A percentile compares a stretch with the other conserved stretches of the same genome.
phyloP scores from a whole-genome alignment of 92 coral and sea anemone genomes.

The Montipora capitata region DNA sequence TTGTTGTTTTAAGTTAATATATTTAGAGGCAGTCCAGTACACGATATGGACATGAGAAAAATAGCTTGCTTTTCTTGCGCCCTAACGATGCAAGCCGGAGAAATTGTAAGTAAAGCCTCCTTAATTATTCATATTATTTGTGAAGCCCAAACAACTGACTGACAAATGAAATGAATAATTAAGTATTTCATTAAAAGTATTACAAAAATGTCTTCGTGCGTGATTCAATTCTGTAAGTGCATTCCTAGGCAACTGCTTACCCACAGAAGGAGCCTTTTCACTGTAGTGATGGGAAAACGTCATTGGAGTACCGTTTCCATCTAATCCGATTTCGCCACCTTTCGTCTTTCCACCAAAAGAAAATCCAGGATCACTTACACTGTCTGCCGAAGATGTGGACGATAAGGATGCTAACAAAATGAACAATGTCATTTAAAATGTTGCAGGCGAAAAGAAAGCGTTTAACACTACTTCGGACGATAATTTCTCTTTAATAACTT shows the following conservation, averaged over 20 bases:
- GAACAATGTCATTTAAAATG: too few species aligned
- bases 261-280: slow-evolving; percentile 56
- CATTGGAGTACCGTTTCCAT: slow-evolving; percentile 60
- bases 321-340: slow-evolving; percentile 46
- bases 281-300: slow-evolving; percentile 80
- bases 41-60: not conserved
- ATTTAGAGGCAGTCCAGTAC: slow-evolving; percentile 7
- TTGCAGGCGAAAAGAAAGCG: too few species aligned
- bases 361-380: slow-evolving; percentile 35
- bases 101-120: too few species aligned
- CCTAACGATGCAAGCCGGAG: not conserved
- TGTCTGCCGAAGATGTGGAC: slow-evolving; percentile 38
- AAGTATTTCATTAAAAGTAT: not conserved
- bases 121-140: too few species aligned
- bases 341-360: slow-evolving; percentile 39
- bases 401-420: slow-evolving; percentile 2
- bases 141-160: too few species aligned
- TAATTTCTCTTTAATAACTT: not conserved
- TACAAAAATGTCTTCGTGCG: slow-evolving; percentile 18
- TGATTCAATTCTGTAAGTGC: not conserved
- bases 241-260: slow-evolving; percentile 43
- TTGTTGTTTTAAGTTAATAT: not conserved
- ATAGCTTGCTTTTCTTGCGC: not conserved
- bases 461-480: not conserved
- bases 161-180: too few species aligned